These are phyloP conservation scores for Bubalus kerabau DNA, from an alignment of 2,113 vertebrate genomes.

Conservation along the genomic window DNA sequence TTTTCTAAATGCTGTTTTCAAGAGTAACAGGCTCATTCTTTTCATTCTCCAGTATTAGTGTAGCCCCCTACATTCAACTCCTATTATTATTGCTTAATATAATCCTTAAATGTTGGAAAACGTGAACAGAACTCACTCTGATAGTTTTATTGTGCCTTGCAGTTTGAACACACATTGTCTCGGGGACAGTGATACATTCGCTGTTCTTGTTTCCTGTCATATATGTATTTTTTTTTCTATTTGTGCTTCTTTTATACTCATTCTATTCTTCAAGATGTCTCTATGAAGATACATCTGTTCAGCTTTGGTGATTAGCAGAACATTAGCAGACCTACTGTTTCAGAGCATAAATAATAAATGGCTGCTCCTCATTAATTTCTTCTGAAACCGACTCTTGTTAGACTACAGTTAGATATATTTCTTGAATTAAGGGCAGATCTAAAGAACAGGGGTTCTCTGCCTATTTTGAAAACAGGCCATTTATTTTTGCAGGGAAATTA, in stretches of 20 bases:
- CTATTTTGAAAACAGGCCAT: conserved; percentile 17
- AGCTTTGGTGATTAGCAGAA: conserved; percentile 82
- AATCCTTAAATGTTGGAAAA: not conserved
- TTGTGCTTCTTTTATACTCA: conserved; percentile 12
- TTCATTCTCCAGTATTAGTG: not conserved
- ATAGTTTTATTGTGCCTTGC: not conserved
- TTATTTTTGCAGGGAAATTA: not conserved
- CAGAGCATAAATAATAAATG: conserved; percentile 81
- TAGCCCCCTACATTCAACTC: not conserved
- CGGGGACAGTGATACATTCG: not conserved
- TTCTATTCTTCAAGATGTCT: conserved; percentile 42
- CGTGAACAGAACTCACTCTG: not conserved
- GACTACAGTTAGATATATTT: conserved; percentile 71
- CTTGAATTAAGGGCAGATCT: conserved; percentile 72
- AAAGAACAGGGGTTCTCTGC: not conserved
- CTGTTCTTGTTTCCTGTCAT: not conserved
- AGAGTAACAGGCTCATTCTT: not conserved
- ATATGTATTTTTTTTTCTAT: not conserved
- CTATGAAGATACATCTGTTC: conserved; percentile 72
- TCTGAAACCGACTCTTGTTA: conserved; percentile 71
- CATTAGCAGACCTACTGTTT: conserved; percentile 80
- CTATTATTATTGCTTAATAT: not conserved
- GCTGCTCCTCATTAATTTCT: conserved; percentile 80
- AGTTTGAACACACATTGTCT: not conserved
- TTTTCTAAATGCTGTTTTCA: not conserved